Percentiles rank a stretch among this genome's conserved stretches.
phyloP scores from a whole-genome alignment of 2,888 invertebrate genomes.

The Acleris cristana region DNA sequence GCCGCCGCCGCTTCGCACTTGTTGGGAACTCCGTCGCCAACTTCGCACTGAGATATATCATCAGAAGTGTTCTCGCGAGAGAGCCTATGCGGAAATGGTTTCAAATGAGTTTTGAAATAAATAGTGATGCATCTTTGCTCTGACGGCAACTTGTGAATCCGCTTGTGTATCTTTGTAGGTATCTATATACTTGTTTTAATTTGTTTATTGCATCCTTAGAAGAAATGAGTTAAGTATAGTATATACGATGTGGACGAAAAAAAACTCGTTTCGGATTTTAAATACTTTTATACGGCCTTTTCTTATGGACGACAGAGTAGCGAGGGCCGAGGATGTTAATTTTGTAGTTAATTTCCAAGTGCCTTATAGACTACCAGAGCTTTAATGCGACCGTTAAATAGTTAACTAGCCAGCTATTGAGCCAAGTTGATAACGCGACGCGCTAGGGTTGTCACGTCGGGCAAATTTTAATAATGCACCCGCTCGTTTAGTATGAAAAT shows the following conservation, averaged over 20 bases:
- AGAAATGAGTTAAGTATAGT: too few relatives aligned
- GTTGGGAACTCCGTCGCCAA: conserved; percentile 41
- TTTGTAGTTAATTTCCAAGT: background rate
- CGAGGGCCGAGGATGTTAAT: background rate
- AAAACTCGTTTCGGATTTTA: too few relatives aligned
- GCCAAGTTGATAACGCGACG: conserved; percentile 44
- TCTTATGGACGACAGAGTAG: too few relatives aligned
- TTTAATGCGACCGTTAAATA: conserved; percentile 67
- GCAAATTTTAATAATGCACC: conserved; percentile 80
- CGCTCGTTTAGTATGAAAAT: conserved; percentile 82
- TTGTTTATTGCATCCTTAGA: too few relatives aligned
- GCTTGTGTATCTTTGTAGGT: too few relatives aligned
- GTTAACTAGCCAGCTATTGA: conserved; percentile 64
- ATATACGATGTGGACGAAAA: too few relatives aligned
- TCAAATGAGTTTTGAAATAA: conserved; percentile 47
- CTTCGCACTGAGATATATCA: conserved; percentile 28
- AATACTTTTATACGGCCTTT: too few relatives aligned
- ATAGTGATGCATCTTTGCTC: conserved; percentile 11
- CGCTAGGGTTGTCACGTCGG: conserved; percentile 71
- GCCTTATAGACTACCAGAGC: conserved; percentile 47
- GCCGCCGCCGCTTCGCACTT: conserved; percentile 59
- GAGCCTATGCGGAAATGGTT: conserved; percentile 54
- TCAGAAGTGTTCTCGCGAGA: conserved; percentile 43
- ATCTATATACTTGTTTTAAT: too few relatives aligned
- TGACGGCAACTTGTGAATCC: background rate